phyloP scores from a whole-genome alignment of 2,113 vertebrate genomes.

The Plectropomus leopardus region DNA sequence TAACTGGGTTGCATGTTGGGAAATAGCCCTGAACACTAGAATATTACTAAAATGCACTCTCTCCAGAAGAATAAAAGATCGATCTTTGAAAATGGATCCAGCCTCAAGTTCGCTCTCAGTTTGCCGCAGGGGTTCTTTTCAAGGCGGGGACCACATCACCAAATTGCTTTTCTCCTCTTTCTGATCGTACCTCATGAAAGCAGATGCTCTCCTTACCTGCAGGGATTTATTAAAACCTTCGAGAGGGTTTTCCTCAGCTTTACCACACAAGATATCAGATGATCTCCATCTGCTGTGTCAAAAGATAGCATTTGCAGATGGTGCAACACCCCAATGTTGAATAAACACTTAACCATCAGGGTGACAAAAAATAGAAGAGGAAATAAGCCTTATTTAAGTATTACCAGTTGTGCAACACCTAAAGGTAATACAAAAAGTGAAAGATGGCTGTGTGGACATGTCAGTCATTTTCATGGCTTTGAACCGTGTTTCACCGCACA shows the following conservation, averaged over 20 bases:
- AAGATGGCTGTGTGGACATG: too few relatives aligned
- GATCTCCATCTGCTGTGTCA: too few relatives aligned
- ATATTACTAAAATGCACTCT: constrained; percentile 11
- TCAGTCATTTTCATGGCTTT: too few relatives aligned
- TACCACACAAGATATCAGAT: too few relatives aligned
- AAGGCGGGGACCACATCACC: constrained; percentile 27
- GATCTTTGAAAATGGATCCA: constrained; percentile 23
- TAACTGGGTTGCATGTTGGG: not conserved
- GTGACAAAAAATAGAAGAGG: too few relatives aligned
- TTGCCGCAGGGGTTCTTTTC: constrained; percentile 22
- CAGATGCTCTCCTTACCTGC: constrained; percentile 2
- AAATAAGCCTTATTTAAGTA: too few relatives aligned
- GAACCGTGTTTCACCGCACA: too few relatives aligned
- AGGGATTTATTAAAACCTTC: constrained; percentile 26
- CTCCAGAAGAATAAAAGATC: not conserved
- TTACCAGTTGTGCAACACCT: too few relatives aligned
- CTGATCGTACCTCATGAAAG: constrained; percentile 30
- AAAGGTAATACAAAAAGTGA: too few relatives aligned
- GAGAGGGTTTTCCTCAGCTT: not conserved
- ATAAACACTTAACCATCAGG: too few relatives aligned
- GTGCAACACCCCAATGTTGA: too few relatives aligned
- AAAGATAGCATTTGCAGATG: too few relatives aligned
- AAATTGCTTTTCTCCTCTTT: constrained; percentile 20
- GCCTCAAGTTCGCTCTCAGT: constrained; percentile 6
- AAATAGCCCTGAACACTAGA: not conserved